Evolutionary conservation across 2,113 vertebrate species (phyloP).

Genomic region (Chloroceryle aenea): DNA sequence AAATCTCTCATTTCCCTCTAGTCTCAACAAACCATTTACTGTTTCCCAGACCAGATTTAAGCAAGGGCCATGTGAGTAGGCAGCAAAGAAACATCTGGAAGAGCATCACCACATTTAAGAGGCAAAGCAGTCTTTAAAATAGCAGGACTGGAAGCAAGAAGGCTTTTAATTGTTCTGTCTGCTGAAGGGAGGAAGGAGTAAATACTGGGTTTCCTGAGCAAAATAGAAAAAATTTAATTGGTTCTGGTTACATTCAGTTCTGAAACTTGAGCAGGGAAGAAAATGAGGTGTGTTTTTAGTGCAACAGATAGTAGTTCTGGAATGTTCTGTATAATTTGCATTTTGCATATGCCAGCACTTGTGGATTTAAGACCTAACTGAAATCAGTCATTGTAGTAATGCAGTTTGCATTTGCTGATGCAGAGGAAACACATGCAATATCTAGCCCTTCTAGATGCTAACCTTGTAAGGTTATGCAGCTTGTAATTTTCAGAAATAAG

Average conservation of each 20-base stretch:
- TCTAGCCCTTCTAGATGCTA: background rate
- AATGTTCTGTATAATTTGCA: background rate
- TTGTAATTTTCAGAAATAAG: background rate
- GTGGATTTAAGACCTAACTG: background rate
- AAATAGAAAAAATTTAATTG: background rate
- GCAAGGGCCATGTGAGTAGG: background rate
- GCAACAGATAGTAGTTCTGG: background rate
- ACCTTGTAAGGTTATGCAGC: background rate
- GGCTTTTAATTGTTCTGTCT: background rate
- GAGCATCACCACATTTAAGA: background rate
- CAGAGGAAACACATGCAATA: background rate
- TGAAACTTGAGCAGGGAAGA: background rate
- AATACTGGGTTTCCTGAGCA: background rate
- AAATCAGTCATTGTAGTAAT: background rate
- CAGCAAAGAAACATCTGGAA: background rate
- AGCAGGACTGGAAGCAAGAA: background rate
- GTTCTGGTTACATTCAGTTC: background rate
- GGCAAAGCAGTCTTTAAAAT: background rate
- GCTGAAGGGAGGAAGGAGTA: background rate
- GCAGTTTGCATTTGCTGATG: background rate
- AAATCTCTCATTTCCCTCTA: background rate
- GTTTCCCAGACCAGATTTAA: background rate
- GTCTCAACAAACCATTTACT: background rate
- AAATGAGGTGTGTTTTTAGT: background rate
- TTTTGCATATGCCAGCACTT: background rate